These are phyloP conservation scores for Dasyornis broadbenti DNA, from an alignment of 2,113 vertebrate genomes.

Conservation along the genomic window DNA sequence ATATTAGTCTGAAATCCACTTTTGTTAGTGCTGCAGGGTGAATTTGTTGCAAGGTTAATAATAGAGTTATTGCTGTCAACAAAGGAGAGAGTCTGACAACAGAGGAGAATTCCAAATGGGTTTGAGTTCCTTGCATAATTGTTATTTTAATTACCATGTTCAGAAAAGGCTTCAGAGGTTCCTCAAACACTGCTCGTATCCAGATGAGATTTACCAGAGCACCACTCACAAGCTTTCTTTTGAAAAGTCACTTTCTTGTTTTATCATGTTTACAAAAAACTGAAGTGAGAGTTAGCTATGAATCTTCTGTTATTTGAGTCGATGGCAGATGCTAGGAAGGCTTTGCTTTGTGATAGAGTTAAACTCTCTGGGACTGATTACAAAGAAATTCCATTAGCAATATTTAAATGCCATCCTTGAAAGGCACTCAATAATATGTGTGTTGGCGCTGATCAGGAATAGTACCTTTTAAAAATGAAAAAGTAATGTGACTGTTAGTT, in stretches of 20 bases:
- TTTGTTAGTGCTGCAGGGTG: neutral
- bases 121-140: constrained; percentile 34
- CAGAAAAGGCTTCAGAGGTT: constrained; percentile 12
- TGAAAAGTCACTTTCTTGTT: constrained; percentile 58
- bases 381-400: constrained; percentile 73
- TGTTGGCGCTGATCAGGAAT: constrained; percentile 67
- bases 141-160: constrained; percentile 37
- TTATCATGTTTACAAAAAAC: constrained; percentile 63
- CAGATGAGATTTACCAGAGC: neutral
- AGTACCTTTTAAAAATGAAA: constrained; percentile 70
- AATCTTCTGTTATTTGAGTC: constrained; percentile 42
- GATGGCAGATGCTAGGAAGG: constrained; percentile 46
- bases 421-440: constrained; percentile 64
- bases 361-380: constrained; percentile 68
- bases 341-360: constrained; percentile 51
- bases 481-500: constrained; percentile 69
- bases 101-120: constrained; percentile 7
- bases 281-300: constrained; percentile 41
- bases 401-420: constrained; percentile 69
- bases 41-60: constrained; percentile 40
- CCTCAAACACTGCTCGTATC: neutral
- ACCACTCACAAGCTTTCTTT: constrained; percentile 14
- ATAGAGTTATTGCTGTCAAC: constrained; percentile 27
- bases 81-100: constrained; percentile 24
- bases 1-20: neutral